phyloP scores from a whole-genome alignment of 2,888 invertebrate species.

The Microctonus hyperodae region DNA sequence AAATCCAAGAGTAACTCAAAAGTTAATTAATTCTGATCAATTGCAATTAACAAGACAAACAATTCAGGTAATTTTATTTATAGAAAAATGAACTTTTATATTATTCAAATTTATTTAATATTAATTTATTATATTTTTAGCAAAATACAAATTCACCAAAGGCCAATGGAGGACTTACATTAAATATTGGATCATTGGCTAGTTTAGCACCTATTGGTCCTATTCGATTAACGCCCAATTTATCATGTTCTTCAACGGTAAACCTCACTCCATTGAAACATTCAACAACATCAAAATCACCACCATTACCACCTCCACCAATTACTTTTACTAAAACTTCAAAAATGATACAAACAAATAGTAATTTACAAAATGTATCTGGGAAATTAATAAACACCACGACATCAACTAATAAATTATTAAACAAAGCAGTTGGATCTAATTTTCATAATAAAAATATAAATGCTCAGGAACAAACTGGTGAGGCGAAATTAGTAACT shows the following conservation, averaged over 20 bases:
- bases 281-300: no score
- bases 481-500: constrained; percentile 46
- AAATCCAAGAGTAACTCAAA: constrained; percentile 49
- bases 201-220: constrained; percentile 61
- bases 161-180: constrained; percentile 58
- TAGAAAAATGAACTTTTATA: background rate
- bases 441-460: constrained; percentile 46
- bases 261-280: constrained; percentile 35
- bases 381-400: constrained; percentile 53
- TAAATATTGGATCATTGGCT: constrained; percentile 62
- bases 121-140: constrained; percentile 28
- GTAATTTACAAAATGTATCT: constrained; percentile 39
- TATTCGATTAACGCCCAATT: constrained; percentile 54
- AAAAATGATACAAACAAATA: constrained; percentile 44
- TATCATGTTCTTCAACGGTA: constrained; percentile 37
- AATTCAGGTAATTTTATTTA: constrained; percentile 1
- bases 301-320: constrained; percentile 9
- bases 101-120: background rate
- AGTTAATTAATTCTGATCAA: constrained; percentile 49
- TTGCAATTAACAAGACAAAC: constrained; percentile 44
- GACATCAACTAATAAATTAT: constrained; percentile 46
- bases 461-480: constrained; percentile 43
- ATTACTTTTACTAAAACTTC: constrained; percentile 43
- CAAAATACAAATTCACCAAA: constrained; percentile 45
- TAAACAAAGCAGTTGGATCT: constrained; percentile 45